Base-by-base conservation (phyloP, 2,113 vertebrate genomes). In the Raja brachyura region DNA sequence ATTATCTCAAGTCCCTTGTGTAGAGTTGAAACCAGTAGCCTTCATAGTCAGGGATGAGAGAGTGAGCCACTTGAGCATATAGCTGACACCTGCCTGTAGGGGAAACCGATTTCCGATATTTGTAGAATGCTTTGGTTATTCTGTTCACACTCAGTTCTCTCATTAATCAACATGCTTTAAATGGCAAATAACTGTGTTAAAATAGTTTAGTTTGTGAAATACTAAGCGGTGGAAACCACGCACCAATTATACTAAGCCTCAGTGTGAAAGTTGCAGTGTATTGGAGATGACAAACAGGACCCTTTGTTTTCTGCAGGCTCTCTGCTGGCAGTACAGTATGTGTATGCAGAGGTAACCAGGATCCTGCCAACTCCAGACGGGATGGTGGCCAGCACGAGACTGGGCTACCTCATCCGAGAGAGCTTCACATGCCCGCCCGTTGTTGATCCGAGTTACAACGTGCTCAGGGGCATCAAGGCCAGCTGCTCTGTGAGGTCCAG, bases 291-390 rank as follows among this genome's bases (percentile, higher is more conserved):
- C 20, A 16, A 73, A 14, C 39, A 56, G 0, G 85, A 5, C 61
- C 39, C 28, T 70, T 28, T 66, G 76, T 13, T 93, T 1, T 7
- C 90, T 94, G 0, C 95, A 97, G 97, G 97, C 5, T 94, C 95
- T 7, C 95, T 97, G 39, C 94, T 98, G 74, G 95, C 94, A 0
- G 95, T 96, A 1, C 97, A 97, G 95, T 95, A 95, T 10, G 94
- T 97, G 33, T 95, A 97, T 39, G 94, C 96, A 0, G 88, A 96
- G 0, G 95, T 97, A 0, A 95, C 95, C 86, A 95, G 94, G 66
- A 96, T 96, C 61, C 59, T 95, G 56, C 94, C 97, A 4, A 96
- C 94, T 8, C 93, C 95, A 90, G 95, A 96, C 0, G 96, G 97
- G 48, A 97, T 98, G 5, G 94, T 96, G 39, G 97, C 96, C 0